Evolutionary conservation across 2,888 invertebrate genomes (phyloP).

Genomic region (Eupsilia transversa): DNA sequence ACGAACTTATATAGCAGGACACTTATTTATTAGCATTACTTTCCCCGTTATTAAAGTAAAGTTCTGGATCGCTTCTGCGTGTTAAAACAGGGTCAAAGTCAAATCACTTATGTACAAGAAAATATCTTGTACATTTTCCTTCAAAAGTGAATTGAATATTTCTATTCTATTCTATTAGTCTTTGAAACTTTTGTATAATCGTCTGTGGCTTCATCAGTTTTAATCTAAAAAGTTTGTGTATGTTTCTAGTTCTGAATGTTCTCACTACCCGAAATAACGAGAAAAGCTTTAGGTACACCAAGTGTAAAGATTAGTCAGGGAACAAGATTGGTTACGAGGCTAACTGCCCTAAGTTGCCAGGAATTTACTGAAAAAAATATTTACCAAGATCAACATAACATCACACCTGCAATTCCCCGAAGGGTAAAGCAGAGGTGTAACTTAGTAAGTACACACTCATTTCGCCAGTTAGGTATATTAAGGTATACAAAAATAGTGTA

Average conservation of each 20-base stretch:
- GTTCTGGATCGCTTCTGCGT: not conserved
- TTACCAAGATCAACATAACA: not conserved
- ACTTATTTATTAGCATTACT: not conserved
- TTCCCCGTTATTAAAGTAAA: not conserved
- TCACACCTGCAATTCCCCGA: not conserved
- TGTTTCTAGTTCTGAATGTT: not conserved
- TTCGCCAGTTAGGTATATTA: not conserved
- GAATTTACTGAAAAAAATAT: no score
- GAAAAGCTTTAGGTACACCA: no score
- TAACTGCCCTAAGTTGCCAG: no score
- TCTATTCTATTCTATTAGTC: no score
- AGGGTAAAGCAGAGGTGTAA: not conserved
- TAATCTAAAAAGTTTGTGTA: no score
- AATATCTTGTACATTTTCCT: no score
- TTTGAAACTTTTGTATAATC: not conserved
- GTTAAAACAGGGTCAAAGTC: not conserved
- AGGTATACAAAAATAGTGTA: no score
- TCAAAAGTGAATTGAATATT: no score
- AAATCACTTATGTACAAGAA: no score
- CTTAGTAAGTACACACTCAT: not conserved
- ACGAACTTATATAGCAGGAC: no score
- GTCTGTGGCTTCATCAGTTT: not conserved
- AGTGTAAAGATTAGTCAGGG: no score
- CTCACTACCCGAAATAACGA: not conserved
- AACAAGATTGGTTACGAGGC: no score